These are phyloP conservation scores for Hycleus cichorii DNA, from an alignment of 1,140 invertebrate genomes.

Conservation along the genomic window DNA sequence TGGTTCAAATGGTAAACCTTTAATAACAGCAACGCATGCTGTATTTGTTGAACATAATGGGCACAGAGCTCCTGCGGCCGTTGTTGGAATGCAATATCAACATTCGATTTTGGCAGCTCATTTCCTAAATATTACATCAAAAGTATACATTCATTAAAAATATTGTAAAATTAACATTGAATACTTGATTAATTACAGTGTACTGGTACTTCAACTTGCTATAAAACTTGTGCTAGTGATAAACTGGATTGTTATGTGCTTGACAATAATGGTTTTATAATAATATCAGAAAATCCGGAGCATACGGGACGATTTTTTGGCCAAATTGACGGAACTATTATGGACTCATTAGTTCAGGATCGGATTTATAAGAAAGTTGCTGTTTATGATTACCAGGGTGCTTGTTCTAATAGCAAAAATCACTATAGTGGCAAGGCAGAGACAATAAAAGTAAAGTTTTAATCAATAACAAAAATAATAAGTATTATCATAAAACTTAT, in stretches of 20 bases:
- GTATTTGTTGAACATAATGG: slow-evolving; percentile 80
- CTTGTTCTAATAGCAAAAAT: slow-evolving; percentile 59
- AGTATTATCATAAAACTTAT: background rate
- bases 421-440: slow-evolving; percentile 55
- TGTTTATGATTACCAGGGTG: slow-evolving; percentile 78
- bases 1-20: slow-evolving; percentile 53
- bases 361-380: slow-evolving; percentile 80
- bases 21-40: slow-evolving; percentile 84
- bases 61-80: slow-evolving; percentile 78
- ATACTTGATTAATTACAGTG: slow-evolving; percentile 49
- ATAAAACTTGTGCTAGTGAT: slow-evolving; percentile 76
- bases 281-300: slow-evolving; percentile 75
- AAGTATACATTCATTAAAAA: slow-evolving; percentile 50
- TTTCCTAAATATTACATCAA: slow-evolving; percentile 79
- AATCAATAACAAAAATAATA: background rate
- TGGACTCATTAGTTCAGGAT: slow-evolving; percentile 86
- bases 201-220: slow-evolving; percentile 59
- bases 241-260: slow-evolving; percentile 86
- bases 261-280: slow-evolving; percentile 91
- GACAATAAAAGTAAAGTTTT: slow-evolving; percentile 25
- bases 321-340: slow-evolving; percentile 89
- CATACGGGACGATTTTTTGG: slow-evolving; percentile 87
- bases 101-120: slow-evolving; percentile 71
- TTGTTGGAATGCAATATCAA: slow-evolving; percentile 81
- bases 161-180: slow-evolving; percentile 2